Evolutionary conservation across 2,797 vertebrate species (phyloP).

Genomic region (Cryptoblepharus egeriae): DNA sequence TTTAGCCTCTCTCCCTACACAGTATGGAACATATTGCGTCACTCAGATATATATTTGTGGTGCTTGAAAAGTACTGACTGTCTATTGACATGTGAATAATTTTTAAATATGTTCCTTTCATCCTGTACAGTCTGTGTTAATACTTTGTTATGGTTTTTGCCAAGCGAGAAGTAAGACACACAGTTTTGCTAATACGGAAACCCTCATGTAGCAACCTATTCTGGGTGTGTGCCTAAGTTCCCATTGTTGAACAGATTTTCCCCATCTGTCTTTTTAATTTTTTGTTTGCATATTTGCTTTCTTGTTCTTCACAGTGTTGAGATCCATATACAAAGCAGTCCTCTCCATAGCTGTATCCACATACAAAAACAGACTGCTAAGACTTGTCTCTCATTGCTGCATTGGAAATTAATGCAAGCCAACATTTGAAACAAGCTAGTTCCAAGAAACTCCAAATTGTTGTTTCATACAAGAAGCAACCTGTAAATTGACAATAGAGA

Average conservation of each 20-base stretch:
- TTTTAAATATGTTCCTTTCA: slow-evolving; percentile 36
- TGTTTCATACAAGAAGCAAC: background rate
- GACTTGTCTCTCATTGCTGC: background rate
- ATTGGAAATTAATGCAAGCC: slow-evolving; percentile 6
- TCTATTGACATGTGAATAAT: slow-evolving; percentile 21
- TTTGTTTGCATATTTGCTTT: background rate
- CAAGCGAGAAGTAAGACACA: background rate
- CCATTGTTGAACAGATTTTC: slow-evolving; percentile 11
- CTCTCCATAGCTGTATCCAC: background rate
- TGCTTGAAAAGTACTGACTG: slow-evolving; percentile 37
- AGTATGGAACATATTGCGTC: slow-evolving; percentile 46
- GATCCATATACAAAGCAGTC: slow-evolving; percentile 10
- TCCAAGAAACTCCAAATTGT: background rate
- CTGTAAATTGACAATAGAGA: background rate
- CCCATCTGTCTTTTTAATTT: slow-evolving; percentile 2
- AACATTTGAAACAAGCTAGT: background rate
- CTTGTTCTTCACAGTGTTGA: slow-evolving; percentile 12
- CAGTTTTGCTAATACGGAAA: slow-evolving; percentile 12
- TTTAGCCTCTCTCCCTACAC: slow-evolving; percentile 43
- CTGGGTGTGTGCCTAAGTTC: background rate
- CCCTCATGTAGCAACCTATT: slow-evolving; percentile 6
- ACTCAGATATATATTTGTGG: slow-evolving; percentile 2
- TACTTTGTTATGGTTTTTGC: slow-evolving; percentile 16
- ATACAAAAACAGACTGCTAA: background rate
- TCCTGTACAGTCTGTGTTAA: slow-evolving; percentile 30